A percentile compares a stretch with the other conserved stretches of the same genome.
Evolutionary conservation across 1,140 invertebrate species (phyloP).

Genomic region (Pseudomyrmex concolor): DNA sequence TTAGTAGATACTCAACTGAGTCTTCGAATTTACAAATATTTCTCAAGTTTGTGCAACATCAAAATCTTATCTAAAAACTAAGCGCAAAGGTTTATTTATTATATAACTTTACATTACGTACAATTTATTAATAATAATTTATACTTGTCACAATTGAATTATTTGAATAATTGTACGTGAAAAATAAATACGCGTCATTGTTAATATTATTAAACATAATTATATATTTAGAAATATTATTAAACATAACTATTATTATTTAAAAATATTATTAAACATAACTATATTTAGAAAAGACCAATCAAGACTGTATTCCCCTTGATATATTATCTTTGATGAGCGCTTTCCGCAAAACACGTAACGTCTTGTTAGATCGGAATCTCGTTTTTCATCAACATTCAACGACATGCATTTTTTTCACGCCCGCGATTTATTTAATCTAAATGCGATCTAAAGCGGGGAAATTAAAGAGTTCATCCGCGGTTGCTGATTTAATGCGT

Average conservation of each 20-base stretch:
- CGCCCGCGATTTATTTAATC: not conserved
- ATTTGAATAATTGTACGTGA: not conserved
- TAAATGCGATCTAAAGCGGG: constrained; percentile 13
- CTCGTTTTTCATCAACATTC: constrained; percentile 21
- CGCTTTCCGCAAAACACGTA: constrained; percentile 2
- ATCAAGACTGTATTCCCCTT: not conserved
- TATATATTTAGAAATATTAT: not conserved
- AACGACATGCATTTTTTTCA: not conserved
- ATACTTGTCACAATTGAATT: not conserved
- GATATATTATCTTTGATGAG: not conserved
- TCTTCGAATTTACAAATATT: too few species aligned
- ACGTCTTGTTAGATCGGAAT: not conserved
- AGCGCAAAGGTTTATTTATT: not conserved
- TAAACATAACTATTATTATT: not conserved
- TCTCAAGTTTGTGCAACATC: too few species aligned
- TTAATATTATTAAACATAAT: not conserved
- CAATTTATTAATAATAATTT: too few species aligned
- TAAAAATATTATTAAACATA: not conserved
- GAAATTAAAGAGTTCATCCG: constrained; percentile 22
- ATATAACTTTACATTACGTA: not conserved
- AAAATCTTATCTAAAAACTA: not conserved
- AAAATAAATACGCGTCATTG: not conserved
- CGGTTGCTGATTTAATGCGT: constrained; percentile 36
- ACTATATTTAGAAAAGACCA: not conserved
- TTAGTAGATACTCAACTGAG: too few species aligned